These are phyloP conservation scores for Brotogeris chrysoptera DNA, from an alignment of 2,797 vertebrate species.

Conservation along the genomic window DNA sequence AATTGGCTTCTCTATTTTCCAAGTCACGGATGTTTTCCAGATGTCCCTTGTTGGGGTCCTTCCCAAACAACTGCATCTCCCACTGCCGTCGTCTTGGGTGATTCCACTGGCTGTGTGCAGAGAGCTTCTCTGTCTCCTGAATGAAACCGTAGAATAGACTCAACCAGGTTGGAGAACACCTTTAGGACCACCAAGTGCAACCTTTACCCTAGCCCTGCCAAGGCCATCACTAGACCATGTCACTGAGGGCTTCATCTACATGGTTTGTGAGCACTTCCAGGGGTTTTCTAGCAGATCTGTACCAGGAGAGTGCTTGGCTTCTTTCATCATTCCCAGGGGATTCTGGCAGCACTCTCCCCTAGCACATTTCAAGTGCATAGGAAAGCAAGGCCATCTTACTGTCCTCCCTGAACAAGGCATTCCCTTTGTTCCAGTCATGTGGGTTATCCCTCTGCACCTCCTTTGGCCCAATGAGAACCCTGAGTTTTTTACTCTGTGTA, in stretches of 20 bases:
- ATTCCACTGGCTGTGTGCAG: background rate
- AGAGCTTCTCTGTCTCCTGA: background rate
- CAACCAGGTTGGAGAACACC: too few relatives aligned
- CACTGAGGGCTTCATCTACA: background rate
- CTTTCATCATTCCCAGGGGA: background rate
- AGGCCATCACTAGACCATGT: too few relatives aligned
- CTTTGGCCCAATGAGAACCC: background rate
- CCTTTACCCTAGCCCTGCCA: too few relatives aligned
- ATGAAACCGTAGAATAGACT: background rate
- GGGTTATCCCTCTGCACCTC: background rate
- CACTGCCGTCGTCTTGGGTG: background rate
- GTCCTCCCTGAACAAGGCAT: background rate
- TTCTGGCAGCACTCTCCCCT: background rate
- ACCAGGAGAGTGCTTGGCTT: background rate
- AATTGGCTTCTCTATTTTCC: background rate
- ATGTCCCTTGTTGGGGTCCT: rapidly evolving
- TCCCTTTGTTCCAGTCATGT: background rate
- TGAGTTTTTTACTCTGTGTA: background rate
- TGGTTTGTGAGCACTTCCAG: too few relatives aligned
- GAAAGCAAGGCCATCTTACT: background rate
- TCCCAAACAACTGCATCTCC: background rate
- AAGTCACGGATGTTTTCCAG: background rate
- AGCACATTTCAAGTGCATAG: background rate
- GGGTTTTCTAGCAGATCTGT: background rate
- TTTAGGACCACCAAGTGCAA: too few relatives aligned